Conservation (phyloP, 2,113 vertebrate genomes). For the Fulica atra region DNA sequence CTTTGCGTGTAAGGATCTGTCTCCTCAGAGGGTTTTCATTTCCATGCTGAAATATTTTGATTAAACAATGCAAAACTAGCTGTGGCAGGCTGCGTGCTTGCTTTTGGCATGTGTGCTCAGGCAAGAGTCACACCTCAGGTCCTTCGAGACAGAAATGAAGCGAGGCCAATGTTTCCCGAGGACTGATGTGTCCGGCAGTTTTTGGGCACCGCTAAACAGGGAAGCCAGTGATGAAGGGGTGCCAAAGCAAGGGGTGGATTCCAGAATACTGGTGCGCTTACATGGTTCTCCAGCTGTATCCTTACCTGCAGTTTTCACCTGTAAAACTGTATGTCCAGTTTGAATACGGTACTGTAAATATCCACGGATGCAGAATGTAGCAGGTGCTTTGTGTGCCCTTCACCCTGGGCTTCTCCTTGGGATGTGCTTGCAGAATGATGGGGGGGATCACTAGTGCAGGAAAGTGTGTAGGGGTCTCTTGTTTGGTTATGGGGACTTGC, state of each 20-base stretch:
- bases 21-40: background rate
- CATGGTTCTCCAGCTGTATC: background rate
- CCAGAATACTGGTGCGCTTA: background rate
- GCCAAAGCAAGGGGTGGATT: background rate
- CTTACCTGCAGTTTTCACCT: background rate
- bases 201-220: background rate
- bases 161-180: accelerated
- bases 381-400: background rate
- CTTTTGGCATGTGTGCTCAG: background rate
- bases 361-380: background rate
- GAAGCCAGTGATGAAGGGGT: background rate
- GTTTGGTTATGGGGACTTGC: background rate
- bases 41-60: conserved; percentile 14
- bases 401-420: background rate
- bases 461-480: background rate
- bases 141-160: background rate
- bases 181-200: background rate
- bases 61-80: conserved; percentile 12
- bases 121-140: background rate
- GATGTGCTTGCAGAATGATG: background rate
- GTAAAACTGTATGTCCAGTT: background rate
- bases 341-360: background rate
- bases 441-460: background rate
- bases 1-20: background rate
- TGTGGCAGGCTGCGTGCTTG: background rate